Evolutionary conservation across 2,113 vertebrate species (phyloP).

Genomic region (Myocastor coypus): DNA sequence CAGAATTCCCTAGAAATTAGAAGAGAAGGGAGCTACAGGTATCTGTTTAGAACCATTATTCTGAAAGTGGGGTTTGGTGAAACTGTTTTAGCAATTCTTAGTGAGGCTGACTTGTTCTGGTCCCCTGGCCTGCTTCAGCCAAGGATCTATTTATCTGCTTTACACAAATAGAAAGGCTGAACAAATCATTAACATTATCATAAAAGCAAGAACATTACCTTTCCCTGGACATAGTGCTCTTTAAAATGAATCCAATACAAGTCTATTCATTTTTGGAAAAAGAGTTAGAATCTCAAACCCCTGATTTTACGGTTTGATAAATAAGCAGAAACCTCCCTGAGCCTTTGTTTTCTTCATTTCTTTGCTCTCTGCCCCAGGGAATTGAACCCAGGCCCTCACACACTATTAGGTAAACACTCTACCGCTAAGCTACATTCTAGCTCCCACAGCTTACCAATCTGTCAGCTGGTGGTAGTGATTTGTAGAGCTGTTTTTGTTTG

Average conservation of each 20-base stretch:
- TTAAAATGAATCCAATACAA: not conserved
- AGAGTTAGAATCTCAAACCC: not conserved
- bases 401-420: too few relatives aligned
- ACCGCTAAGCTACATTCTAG: not conserved
- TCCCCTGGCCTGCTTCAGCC: not conserved
- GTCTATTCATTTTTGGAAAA: slow-evolving; percentile 31
- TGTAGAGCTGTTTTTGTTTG: not conserved
- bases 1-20: not conserved
- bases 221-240: not conserved
- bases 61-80: not conserved
- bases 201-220: not conserved
- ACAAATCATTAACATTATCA: not conserved
- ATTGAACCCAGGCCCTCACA: not conserved
- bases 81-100: not conserved
- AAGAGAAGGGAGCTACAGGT: not conserved
- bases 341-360: not conserved
- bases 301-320: not conserved
- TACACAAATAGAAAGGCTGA: not conserved
- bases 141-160: not conserved
- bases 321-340: slow-evolving; percentile 24
- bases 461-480: not conserved
- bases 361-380: not conserved
- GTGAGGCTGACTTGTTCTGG: not conserved
- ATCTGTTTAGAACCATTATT: not conserved
- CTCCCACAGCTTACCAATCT: not conserved